phyloP scores from a whole-genome alignment of 1,140 invertebrate species.

The Agraylea sexmaculata region DNA sequence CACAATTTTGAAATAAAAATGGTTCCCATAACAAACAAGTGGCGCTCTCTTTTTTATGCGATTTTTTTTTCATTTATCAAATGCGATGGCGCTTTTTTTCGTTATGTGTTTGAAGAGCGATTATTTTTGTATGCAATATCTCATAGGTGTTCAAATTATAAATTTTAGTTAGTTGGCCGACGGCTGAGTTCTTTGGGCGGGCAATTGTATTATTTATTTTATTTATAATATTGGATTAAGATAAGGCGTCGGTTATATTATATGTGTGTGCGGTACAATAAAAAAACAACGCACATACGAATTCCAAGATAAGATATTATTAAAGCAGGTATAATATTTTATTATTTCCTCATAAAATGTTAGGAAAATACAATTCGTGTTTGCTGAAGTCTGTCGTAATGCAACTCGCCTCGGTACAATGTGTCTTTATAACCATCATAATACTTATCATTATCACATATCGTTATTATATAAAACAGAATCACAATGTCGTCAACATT shows the following conservation, averaged over 20 bases:
- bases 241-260: conserved; percentile 21
- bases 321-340: conserved; percentile 16
- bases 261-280: conserved; percentile 11
- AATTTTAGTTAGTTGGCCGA: no score
- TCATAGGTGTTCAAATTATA: no score
- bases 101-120: no score
- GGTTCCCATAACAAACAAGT: no score
- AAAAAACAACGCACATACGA: conserved; percentile 9
- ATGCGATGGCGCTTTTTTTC: no score
- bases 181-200: no score
- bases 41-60: no score
- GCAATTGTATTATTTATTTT: conserved; percentile 21
- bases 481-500: not conserved
- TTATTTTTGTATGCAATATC: no score
- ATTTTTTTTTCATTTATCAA: no score
- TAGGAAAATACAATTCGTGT: conserved; percentile 16
- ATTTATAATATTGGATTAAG: conserved; percentile 22
- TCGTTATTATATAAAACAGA: not conserved
- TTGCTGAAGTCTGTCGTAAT: conserved; percentile 9
- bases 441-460: conserved; percentile 1
- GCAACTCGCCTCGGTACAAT: conserved; percentile 4
- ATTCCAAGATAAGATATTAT: conserved; percentile 18
- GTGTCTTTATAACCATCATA: not conserved
- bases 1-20: no score
- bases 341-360: conserved; percentile 17